Base-by-base conservation (phyloP, 2,888 invertebrate genomes). In the Coelogynopora nodosa region DNA sequence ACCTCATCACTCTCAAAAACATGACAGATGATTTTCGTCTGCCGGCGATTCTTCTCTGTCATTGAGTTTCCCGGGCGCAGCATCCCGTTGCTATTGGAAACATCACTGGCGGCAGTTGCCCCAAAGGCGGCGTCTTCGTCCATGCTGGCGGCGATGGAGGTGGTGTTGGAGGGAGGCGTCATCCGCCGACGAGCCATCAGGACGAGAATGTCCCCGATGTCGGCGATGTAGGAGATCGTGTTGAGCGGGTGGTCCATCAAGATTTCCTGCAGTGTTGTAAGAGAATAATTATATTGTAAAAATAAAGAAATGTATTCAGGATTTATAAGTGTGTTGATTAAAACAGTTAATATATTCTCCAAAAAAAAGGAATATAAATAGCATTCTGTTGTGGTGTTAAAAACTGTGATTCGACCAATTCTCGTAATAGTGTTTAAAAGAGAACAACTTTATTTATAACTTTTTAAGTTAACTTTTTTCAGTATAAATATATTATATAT, bases 211-310 rank as follows among this genome's bases (percentile, higher is more conserved):
- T 99, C 98, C 0, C 98, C 98, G 88, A 99, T 99, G 92, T 99
- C 99, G 2, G 99, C 99, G 90, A 99, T 99, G 92, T 99, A 99
- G 0, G 98, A 98, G 91, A 99, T 99, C 74, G 99, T 98, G 89
- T 98, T 94, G 86, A 99, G 93, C 0, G 98, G 97, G 92, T 99
- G 99, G 92, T 99, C 99, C 99, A 99, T 99, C 97, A 99, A 98
- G 87, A 99, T 99, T 93, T 99, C 98, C 94, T 94, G 23, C 5
- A 26, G 23, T 10, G 2, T 10, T 74, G 5, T 10, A 5, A n/a
- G 23, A 2, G 2, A n/a, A 13, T 74, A n/a, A 74, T 2, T 13
- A 74, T n/a, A 5, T 13, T 13, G 23, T n/a, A 23, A 10, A 74
- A 10, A 10, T n/a, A 74, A 5, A 5, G 2, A 74, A n/a, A 5